These are phyloP conservation scores for Catocala nupta DNA, from an alignment of 2,888 invertebrate genomes.

Conservation along the genomic window DNA sequence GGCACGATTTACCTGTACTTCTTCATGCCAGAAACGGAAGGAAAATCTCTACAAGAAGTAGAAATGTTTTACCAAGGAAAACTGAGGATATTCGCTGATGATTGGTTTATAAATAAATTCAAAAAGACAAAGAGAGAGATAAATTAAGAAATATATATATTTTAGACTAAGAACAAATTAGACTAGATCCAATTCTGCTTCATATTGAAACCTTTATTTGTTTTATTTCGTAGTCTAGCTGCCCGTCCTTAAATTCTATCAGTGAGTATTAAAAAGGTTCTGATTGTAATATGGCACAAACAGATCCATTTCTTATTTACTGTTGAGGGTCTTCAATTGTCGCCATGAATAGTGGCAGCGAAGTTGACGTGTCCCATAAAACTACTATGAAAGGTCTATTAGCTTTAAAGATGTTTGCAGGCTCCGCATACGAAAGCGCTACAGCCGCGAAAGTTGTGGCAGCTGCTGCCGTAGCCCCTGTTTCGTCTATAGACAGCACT, in stretches of 20 bases:
- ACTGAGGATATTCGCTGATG: conserved; percentile 75
- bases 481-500: conserved; percentile 83
- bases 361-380: conserved; percentile 78
- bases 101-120: conserved; percentile 74
- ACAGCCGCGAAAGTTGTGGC: conserved; percentile 79
- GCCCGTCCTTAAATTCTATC: conserved; percentile 3
- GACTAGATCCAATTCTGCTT: conserved; percentile 44
- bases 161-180: conserved; percentile 37
- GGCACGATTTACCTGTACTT: conserved; percentile 85
- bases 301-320: conserved; percentile 31
- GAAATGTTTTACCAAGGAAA: conserved; percentile 78
- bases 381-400: conserved; percentile 84
- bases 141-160: conserved; percentile 29
- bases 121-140: conserved; percentile 65
- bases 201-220: conserved; percentile 3
- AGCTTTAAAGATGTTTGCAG: conserved; percentile 68
- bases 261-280: conserved; percentile 39
- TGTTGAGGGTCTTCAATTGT: conserved; percentile 78
- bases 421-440: conserved; percentile 79
- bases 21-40: conserved; percentile 87
- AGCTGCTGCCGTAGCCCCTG: conserved; percentile 82
- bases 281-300: conserved; percentile 12
- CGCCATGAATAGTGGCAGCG: conserved; percentile 82
- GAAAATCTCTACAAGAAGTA: conserved; percentile 82
- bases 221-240: conserved; percentile 20